Evolutionary conservation across 2,888 invertebrate species (phyloP), one percentile per base, ranked within the genome.

Genomic region (Eupeodes luniger): DNA sequence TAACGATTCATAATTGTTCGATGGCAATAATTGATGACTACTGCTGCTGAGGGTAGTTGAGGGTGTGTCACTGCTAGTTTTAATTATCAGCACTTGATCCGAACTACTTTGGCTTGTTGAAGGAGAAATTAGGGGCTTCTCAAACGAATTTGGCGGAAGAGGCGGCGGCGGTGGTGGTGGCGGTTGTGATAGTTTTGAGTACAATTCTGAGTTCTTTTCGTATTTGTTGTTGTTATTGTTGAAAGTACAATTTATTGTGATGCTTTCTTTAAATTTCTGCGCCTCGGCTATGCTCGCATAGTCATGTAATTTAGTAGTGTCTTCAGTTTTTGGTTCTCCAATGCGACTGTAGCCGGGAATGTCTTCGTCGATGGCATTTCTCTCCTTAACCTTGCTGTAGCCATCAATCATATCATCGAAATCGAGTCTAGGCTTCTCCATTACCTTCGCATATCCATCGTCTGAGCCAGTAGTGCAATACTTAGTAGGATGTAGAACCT

Each of bases 1-100:
- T 94, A 97, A 95, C 2, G 96, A 96, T 92, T 97, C 97, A 91
- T 97, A 97, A 93, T 97, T 96, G 5, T 96, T 96, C 91, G 96
- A 97, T 2, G 94, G 93, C 57, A 95, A 94, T 40, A 94, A 94
- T 69, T 88, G 75, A 72, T 57, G 79, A 88, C 88, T 95, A 85
- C 91, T 92, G 86, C 91, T 91, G 77, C 91, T 92, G 19, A 91
- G 89, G 9, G 89, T 91, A 19, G 89, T 91, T 27, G 91, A 90
- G 14, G 91, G 91, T 16, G 92, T 91, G 85, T 91, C 90, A 79
- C 91, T 92, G 49, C 89, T 90, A 10, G 83, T 90, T 77, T 88
- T 90, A 64, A 90, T 89, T 16, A 89, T 86, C 34, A 81, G 81
- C 76, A 81, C 66, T 78, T 88, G 88, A 36, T 88, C 88, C 27